A percentile compares a stretch with the other conserved stretches of the same genome.
Conservation (phyloP, 2,888 invertebrate species). For the Tipula lateralis region DNA sequence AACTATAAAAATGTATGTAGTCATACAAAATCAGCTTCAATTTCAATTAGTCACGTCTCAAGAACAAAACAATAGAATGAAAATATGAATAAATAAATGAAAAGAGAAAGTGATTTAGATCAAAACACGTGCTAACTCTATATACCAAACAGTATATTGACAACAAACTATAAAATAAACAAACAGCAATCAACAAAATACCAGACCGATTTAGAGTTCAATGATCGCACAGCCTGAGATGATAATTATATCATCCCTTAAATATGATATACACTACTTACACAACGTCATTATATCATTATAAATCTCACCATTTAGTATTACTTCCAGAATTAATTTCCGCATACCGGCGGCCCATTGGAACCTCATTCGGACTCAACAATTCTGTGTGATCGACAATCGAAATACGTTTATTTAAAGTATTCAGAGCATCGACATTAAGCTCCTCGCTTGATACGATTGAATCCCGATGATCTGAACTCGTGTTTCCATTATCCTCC, state of each 20-base stretch:
- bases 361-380: conserved; percentile 48
- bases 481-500: conserved; percentile 44
- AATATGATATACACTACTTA: too few species aligned
- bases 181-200: background rate
- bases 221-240: background rate
- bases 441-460: background rate
- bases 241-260: background rate
- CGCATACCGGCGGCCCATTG: conserved; percentile 49
- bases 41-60: background rate
- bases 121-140: background rate
- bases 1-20: background rate
- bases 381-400: conserved; percentile 34
- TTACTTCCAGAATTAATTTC: conserved; percentile 44
- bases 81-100: background rate
- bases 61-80: background rate
- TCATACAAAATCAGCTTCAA: background rate
- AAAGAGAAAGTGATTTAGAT: background rate
- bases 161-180: background rate
- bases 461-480: conserved; percentile 33
- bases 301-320: background rate
- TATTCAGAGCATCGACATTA: background rate
- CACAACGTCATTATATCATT: too few species aligned
- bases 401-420: background rate
- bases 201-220: background rate
- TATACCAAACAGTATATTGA: background rate